These are phyloP conservation scores for Triplophysa tibetana DNA, from an alignment of 2,113 vertebrate species.

Conservation along the genomic window DNA sequence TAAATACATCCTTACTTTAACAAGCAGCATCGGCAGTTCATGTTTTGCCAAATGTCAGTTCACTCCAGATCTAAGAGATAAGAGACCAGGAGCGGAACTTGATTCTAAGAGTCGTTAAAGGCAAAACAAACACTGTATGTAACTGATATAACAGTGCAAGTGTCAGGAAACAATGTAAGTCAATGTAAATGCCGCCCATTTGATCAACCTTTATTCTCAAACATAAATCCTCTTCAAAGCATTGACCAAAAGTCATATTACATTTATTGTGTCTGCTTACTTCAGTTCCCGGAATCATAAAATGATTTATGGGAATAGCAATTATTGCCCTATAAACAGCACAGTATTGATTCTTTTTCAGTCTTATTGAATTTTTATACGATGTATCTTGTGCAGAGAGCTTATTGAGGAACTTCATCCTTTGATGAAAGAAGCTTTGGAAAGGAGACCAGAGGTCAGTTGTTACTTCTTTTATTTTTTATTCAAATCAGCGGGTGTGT, in stretches of 20 bases:
- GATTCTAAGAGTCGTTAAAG: neutral
- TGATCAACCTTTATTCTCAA: conserved; percentile 19
- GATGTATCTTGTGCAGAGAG: conserved; percentile 76
- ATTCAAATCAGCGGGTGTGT: neutral
- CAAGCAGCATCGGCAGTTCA: neutral
- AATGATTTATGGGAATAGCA: conserved; percentile 25
- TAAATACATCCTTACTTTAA: neutral
- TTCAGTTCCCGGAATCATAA: conserved; percentile 30
- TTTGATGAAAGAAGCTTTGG: conserved; percentile 97
- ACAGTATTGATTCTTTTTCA: conserved; percentile 20
- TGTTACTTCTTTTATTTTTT: neutral
- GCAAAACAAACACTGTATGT: neutral
- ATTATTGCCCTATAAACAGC: neutral
- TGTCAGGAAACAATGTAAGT: neutral
- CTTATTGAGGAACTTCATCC: conserved; percentile 97
- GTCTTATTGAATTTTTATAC: conserved; percentile 3
- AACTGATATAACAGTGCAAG: neutral
- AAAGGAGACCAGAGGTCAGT: conserved; percentile 93
- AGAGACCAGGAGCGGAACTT: neutral
- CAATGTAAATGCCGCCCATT: too few species aligned
- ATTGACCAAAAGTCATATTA: conserved; percentile 11
- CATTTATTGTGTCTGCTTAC: neutral
- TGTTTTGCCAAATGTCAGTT: neutral
- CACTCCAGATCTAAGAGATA: neutral
- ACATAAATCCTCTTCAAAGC: neutral